These are phyloP conservation scores for Terrapene triunguis DNA, from an alignment of 2,113 vertebrate species.

Conservation along the genomic window DNA sequence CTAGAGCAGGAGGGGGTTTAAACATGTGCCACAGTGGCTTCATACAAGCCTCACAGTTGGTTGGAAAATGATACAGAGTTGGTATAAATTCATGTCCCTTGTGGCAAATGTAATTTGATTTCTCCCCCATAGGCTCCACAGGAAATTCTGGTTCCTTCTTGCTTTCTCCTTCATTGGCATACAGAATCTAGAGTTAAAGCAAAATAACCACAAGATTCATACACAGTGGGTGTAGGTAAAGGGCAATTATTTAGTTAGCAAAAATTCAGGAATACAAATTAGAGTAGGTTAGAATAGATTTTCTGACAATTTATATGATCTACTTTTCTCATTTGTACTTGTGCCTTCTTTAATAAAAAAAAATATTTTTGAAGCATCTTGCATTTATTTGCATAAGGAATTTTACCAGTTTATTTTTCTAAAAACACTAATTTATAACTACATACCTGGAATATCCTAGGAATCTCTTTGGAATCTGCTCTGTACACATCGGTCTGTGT, in stretches of 20 bases:
- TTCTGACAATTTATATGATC: background rate
- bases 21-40: conserved; percentile 99
- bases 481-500: conserved; percentile 98
- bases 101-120: conserved; percentile 97
- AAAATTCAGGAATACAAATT: background rate
- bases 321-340: background rate
- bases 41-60: conserved; percentile 98
- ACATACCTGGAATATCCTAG: conserved; percentile 97
- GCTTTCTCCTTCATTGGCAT: conserved; percentile 98
- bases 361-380: background rate
- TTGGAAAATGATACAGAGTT: conserved; percentile 98
- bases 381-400: background rate
- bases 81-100: conserved; percentile 99
- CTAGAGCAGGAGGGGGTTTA: conserved; percentile 97
- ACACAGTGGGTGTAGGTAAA: background rate
- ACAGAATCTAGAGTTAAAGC: conserved; percentile 89
- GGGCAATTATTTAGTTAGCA: background rate
- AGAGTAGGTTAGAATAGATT: accelerated
- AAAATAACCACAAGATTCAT: background rate
- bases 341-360: background rate
- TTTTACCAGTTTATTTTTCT: background rate
- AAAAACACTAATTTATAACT: background rate
- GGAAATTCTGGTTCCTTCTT: conserved; percentile 95
- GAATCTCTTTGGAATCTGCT: conserved; percentile 97
- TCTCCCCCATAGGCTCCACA: conserved; percentile 93